Conservation (phyloP, 2,888 invertebrate genomes). For the Meteorus cinctellus region DNA sequence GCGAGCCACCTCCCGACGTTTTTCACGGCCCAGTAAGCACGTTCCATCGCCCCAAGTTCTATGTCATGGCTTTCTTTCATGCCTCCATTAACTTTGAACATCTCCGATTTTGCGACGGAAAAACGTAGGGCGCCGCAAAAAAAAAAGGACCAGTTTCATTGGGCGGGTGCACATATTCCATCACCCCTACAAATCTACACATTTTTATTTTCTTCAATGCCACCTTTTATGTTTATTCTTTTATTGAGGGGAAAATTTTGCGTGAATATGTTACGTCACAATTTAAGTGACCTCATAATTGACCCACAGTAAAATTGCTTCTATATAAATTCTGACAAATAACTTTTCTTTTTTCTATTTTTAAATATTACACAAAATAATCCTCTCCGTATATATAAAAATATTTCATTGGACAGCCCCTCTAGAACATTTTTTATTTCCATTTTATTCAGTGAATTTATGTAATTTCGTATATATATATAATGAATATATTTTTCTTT, state of each 20-base stretch:
- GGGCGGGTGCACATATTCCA: slow-evolving; percentile 28
- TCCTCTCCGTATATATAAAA: too few relatives aligned
- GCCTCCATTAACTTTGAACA: slow-evolving; percentile 41
- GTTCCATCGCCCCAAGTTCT: slow-evolving; percentile 16
- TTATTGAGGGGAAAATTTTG: slow-evolving; percentile 29
- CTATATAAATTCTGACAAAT: slow-evolving; percentile 36
- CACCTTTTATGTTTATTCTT: background rate
- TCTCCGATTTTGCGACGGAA: slow-evolving; percentile 12
- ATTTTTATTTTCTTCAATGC: background rate
- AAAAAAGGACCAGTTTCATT: background rate
- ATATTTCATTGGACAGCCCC: background rate
- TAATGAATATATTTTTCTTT: background rate
- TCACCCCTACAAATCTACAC: slow-evolving; percentile 10
- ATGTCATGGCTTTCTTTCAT: slow-evolving; percentile 22
- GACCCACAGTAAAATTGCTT: slow-evolving; percentile 33
- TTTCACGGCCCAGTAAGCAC: slow-evolving; percentile 29
- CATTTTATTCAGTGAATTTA: background rate
- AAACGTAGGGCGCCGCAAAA: slow-evolving; percentile 11
- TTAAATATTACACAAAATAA: background rate
- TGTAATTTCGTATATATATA: background rate
- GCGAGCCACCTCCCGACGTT: slow-evolving; percentile 27
- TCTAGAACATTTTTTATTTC: background rate
- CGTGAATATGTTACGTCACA: slow-evolving; percentile 34
- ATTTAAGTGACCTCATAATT: slow-evolving; percentile 42
- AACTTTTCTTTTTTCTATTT: background rate